Base-by-base conservation (phyloP, 1,140 invertebrate species). In the Latrodectus geometricus region DNA sequence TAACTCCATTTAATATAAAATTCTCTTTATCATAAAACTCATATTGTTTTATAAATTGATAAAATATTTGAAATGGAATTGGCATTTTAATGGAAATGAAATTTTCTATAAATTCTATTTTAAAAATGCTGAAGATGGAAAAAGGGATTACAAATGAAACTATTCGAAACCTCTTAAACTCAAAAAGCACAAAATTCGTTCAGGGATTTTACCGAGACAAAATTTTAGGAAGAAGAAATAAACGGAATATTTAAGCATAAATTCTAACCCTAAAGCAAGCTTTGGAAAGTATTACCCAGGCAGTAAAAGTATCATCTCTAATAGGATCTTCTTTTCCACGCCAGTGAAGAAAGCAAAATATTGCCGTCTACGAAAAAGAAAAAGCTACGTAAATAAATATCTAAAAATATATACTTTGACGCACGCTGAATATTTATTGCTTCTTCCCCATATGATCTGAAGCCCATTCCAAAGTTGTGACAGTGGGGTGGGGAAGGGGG, bases 271-370 rank as follows among this genome's bases (percentile, higher is more conserved):
- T 61, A n/a, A 11, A 68, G 77, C 77, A 68, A n/a, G 20, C 66
- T 69, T 81, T 81, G 17, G 48, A 73, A 73, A 73, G 70, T 70
- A 83, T 83, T 83, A 83, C 69, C 80, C 35, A 61, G 48, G 72
- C 80, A 65, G 70, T 83, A 83, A 83, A 83, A 83, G 70, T 83
- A 83, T 83, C 80, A 83, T 83, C 80, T 83, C 73, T 83, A 83
- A 83, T 83, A 74, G 72, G 70, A 83, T 83, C 80, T 83, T 35
- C 70, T 83, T 50, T 74, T 74, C 80, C 72, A 12, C 21, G 54
- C n/a, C 9, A 54, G 68, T 12, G 68, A 56, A 81, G 69, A 81
- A 66, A 81, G 80, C 80, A 83, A 74, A 74, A 83, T 83, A 83
- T 83, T 50, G 48, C 78, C 20, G n/a, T 80, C 20, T 70, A 54